Percentiles rank a stretch among this genome's conserved stretches.
phyloP scores from a whole-genome alignment of 2,113 vertebrate genomes.

The Aptenodytes forsteri region DNA sequence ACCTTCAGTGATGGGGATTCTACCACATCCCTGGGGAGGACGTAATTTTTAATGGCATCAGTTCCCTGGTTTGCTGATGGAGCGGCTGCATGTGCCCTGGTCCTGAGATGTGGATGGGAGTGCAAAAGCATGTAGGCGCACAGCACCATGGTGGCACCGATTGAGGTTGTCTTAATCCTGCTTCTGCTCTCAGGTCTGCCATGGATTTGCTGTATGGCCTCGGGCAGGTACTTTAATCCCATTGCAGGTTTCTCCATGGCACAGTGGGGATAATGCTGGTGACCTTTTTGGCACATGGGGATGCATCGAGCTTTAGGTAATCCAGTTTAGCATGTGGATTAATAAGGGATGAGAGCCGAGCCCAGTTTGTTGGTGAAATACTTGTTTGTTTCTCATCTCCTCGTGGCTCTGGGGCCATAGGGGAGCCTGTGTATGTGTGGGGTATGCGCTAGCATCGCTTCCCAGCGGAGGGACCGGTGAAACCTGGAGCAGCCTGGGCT shows the following conservation, averaged over 20 bases:
- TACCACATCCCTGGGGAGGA: not conserved
- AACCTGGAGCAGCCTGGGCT: not conserved
- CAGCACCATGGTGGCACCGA: not conserved
- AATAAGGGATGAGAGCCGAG: not conserved
- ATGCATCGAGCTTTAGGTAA: not conserved
- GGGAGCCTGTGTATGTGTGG: no score
- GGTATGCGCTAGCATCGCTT: not conserved
- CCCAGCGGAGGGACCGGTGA: not conserved
- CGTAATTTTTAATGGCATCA: not conserved
- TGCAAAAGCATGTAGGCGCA: not conserved
- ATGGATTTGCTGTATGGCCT: not conserved
- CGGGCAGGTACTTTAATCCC: not conserved
- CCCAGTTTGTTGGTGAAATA: not conserved
- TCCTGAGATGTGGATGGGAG: not conserved
- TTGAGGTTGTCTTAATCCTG: not conserved
- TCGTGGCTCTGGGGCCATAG: fast-evolving
- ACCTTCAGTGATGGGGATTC: not conserved
- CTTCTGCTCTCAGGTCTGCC: not conserved
- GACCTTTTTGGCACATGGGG: not conserved
- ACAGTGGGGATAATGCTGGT: not conserved
- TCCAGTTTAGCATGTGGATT: not conserved
- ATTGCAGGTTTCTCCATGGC: not conserved
- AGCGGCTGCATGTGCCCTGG: fast-evolving
- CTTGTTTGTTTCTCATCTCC: not conserved
- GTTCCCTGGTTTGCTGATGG: not conserved